Base-by-base conservation (phyloP, 2,888 invertebrate genomes). In the Baccha elongata region DNA sequence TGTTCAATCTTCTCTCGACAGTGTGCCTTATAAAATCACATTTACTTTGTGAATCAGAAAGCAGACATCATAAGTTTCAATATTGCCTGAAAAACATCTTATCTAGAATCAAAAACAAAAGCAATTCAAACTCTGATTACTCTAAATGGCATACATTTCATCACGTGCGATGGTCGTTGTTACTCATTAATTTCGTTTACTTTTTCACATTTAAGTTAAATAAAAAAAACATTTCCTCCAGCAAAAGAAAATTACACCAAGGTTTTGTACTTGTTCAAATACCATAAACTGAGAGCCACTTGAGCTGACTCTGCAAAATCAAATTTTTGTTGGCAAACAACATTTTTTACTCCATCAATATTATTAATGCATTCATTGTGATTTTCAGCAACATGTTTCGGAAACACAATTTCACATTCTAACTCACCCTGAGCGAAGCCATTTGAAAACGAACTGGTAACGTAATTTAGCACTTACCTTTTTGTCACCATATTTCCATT, bases 361-460 rank as follows among this genome's bases (percentile, higher is more conserved):
- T n/a, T n/a, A 37, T 32, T 3, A 58, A 13, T 23, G 55, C 7
- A 55, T 23, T 15, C 21, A 4, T 23, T 23, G 23, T 42, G 37
- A 29, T 6, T 60, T 44, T 53, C 23, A 37, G 81, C 75, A 75
- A 60, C 80, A 81, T 75, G 75, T 29, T 75, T 75, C 75, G 8
- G 52, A 8, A n/a, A 19, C 52, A 44, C 15, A 44, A 17, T 10
- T 44, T 37, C 35, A 13, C 11, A 21, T 32, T 50, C 29, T 11
- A 55, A 55, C 40, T 42, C 42, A 60, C 35, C 50, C 62, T 58
- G 53, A 13, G n/a, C 15, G 4, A 19, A 42, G 35, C 32, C 26
- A 62, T 46, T 32, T 58, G 42, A 65, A 42, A 44, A 7, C n/a
- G 15, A 55, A 19, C 21, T 37, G 21, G 17, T 46, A 40, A 35